These are phyloP conservation scores for Anguilla obscura DNA, from an alignment of 2,797 vertebrate species.

Conservation along the genomic window DNA sequence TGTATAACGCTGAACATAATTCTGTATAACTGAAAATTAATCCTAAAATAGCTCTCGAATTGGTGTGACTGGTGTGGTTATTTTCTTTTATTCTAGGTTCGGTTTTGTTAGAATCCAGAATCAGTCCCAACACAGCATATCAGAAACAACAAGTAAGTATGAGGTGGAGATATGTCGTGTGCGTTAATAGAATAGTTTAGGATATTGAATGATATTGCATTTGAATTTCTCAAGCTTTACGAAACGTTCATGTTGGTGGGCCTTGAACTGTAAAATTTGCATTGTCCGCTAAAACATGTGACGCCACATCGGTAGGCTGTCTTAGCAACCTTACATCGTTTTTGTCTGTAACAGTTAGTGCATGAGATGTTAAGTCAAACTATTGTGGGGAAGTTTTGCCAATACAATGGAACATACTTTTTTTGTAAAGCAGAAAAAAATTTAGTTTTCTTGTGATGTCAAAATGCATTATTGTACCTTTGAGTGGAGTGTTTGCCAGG, in stretches of 20 bases:
- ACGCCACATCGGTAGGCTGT: too few species aligned
- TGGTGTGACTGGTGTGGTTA: background rate
- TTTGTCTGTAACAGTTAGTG: background rate
- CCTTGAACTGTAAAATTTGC: background rate
- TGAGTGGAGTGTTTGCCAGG: background rate
- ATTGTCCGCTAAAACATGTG: background rate
- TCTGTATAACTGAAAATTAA: background rate
- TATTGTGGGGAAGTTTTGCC: background rate
- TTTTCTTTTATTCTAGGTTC: slow-evolving; percentile 80
- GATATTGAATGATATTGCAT: background rate
- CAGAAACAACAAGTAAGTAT: slow-evolving; percentile 96
- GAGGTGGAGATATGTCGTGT: background rate
- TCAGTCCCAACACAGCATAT: slow-evolving; percentile 98
- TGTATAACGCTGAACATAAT: background rate
- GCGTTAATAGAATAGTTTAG: background rate
- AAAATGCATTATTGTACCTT: slow-evolving; percentile 19
- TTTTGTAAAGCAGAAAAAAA: too few species aligned
- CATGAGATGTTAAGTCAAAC: too few species aligned
- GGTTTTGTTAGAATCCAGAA: slow-evolving; percentile 95
- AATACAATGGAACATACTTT: background rate
- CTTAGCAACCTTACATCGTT: background rate
- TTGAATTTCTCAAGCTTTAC: background rate
- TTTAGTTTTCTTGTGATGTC: background rate
- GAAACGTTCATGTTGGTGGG: background rate
- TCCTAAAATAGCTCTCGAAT: background rate